Percentiles rank a stretch among this genome's conserved stretches.
phyloP scores from a whole-genome alignment of 2,888 invertebrate genomes.

The Luperina testacea region DNA sequence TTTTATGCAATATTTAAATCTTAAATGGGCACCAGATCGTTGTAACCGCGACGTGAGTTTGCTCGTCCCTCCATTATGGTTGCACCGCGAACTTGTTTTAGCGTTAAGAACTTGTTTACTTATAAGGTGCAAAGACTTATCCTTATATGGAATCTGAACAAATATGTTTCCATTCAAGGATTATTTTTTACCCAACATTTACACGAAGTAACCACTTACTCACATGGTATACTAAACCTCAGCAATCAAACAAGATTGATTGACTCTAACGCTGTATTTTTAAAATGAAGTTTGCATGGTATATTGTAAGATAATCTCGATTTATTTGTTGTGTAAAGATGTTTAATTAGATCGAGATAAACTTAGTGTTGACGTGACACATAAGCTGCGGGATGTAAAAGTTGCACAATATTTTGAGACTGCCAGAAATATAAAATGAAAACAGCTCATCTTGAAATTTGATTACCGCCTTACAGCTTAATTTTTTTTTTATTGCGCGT shows the following conservation, averaged over 20 bases:
- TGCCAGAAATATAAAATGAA: conserved; percentile 52
- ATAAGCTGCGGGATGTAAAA: conserved; percentile 25
- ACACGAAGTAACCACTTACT: conserved; percentile 37
- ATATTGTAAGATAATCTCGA: conserved; percentile 14
- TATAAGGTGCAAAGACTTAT: conserved; percentile 83
- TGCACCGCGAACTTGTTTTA: conserved; percentile 83
- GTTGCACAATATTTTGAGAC: conserved; percentile 58
- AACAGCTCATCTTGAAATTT: conserved; percentile 48
- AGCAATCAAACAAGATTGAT: conserved; percentile 16
- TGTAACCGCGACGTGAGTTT: conserved; percentile 72
- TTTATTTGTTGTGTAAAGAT: conserved; percentile 11
- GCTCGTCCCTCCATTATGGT: conserved; percentile 80
- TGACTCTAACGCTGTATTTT: conserved; percentile 12
- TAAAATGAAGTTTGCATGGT: conserved; percentile 15
- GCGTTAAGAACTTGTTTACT: conserved; percentile 86
- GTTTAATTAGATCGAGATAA: conserved; percentile 13
- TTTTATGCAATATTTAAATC: conserved; percentile 75
- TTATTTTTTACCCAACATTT: conserved; percentile 76
- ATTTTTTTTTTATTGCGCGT: conserved; percentile 41
- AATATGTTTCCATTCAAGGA: conserved; percentile 85
- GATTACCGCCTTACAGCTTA: conserved; percentile 46
- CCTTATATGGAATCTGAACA: conserved; percentile 81
- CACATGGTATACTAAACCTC: conserved; percentile 18
- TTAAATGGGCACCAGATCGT: conserved; percentile 71
- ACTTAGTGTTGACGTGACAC: conserved; percentile 35